These are phyloP conservation scores for Carassius gibelio DNA, from an alignment of 2,113 vertebrate species.

Conservation along the genomic window DNA sequence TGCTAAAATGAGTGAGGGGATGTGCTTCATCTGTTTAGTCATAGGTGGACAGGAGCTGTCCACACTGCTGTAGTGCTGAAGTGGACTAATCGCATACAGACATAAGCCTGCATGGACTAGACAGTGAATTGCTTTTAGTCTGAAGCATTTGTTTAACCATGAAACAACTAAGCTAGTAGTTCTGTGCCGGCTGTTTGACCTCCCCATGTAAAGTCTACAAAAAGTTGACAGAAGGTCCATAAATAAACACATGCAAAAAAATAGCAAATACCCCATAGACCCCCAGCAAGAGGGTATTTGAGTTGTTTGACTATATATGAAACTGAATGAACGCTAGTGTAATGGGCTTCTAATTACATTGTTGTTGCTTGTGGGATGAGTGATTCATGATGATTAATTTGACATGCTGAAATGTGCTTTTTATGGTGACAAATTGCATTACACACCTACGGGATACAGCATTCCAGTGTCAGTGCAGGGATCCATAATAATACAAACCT, in stretches of 20 bases:
- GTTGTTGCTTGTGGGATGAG: slow-evolving; percentile 38
- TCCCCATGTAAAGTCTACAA: neutral
- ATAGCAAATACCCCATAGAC: neutral
- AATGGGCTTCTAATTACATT: slow-evolving; percentile 34
- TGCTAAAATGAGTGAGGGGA: neutral
- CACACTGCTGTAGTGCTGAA: slow-evolving; percentile 51
- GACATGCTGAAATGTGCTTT: slow-evolving; percentile 11
- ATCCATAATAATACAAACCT: slow-evolving; percentile 18
- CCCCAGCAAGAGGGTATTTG: neutral
- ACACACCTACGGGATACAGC: slow-evolving; percentile 21
- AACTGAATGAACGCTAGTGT: neutral
- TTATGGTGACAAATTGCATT: slow-evolving; percentile 40
- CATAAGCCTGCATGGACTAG: neutral
- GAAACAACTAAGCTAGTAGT: neutral
- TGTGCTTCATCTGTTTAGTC: neutral
- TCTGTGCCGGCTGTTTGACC: neutral
- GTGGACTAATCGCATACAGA: slow-evolving; percentile 1
- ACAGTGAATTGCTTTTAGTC: neutral
- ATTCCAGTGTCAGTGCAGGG: neutral
- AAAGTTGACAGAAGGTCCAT: neutral
- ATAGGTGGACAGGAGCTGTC: slow-evolving; percentile 43
- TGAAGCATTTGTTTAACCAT: neutral
- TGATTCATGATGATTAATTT: slow-evolving; percentile 44
- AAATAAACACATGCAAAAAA: neutral
- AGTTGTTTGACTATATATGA: neutral